A percentile compares a stretch with the other conserved stretches of the same genome.
Conservation (phyloP, 1,140 invertebrate genomes). For the Subanguina moxae region DNA sequence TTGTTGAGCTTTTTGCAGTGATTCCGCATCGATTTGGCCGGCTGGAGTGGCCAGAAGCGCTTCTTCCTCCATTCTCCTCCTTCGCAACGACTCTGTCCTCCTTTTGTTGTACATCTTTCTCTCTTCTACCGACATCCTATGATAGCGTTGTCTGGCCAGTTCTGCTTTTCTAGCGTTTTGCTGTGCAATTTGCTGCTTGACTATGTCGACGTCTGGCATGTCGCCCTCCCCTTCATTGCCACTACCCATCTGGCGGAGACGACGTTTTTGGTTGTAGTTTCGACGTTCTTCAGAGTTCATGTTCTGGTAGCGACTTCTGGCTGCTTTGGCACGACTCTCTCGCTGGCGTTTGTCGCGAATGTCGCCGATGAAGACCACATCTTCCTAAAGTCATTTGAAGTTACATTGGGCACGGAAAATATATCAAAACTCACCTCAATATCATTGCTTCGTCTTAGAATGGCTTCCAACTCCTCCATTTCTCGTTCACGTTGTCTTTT, state of each 20-base stretch:
- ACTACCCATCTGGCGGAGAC: constrained; percentile 37
- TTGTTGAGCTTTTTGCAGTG: constrained; percentile 40
- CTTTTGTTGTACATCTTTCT: constrained; percentile 41
- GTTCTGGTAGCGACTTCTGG: constrained; percentile 38
- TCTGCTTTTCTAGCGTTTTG: constrained; percentile 46
- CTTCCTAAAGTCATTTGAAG: background rate
- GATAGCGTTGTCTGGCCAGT: constrained; percentile 25
- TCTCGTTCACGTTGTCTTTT: constrained; percentile 45
- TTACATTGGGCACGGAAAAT: too few relatives aligned
- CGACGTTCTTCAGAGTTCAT: constrained; percentile 39
- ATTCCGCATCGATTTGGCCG: constrained; percentile 44
- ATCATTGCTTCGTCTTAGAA: constrained; percentile 35
- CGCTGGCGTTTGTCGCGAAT: constrained; percentile 23
- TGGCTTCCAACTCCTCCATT: constrained; percentile 43
- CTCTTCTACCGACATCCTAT: constrained; percentile 21
- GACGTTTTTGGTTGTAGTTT: constrained; percentile 40
- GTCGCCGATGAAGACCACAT: constrained; percentile 2
- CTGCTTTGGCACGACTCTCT: constrained; percentile 41
- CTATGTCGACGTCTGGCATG: constrained; percentile 22
- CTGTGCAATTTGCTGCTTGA: constrained; percentile 34
- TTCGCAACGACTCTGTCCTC: constrained; percentile 45
- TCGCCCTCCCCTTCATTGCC: constrained; percentile 34
- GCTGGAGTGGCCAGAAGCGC: constrained; percentile 35
- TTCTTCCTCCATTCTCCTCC: constrained; percentile 42
- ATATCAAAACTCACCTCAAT: background rate